These are phyloP conservation scores for Apaloderma vittatum DNA, from an alignment of 2,113 vertebrate genomes.

Conservation along the genomic window DNA sequence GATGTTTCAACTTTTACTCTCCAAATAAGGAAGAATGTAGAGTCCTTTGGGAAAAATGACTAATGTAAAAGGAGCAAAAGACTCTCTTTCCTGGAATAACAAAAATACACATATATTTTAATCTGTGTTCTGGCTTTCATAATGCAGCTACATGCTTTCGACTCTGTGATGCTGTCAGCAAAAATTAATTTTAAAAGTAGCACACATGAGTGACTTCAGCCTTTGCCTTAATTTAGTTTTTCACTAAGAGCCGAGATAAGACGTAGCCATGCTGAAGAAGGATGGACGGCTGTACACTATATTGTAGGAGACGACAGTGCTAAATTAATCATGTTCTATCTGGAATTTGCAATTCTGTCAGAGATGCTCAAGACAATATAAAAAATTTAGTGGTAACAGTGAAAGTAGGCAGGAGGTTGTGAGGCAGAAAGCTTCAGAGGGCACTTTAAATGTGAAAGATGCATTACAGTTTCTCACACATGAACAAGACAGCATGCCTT, in stretches of 20 bases:
- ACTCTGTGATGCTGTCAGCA: constrained; percentile 71
- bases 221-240: constrained; percentile 79
- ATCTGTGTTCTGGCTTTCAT: constrained; percentile 68
- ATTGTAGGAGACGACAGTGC: constrained; percentile 73
- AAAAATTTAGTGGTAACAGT: constrained; percentile 92
- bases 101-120: constrained; percentile 75
- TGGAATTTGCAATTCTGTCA: constrained; percentile 96
- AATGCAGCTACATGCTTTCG: constrained; percentile 67
- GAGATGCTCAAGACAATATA: constrained; percentile 92
- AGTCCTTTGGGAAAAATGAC: constrained; percentile 60
- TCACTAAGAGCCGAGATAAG: constrained; percentile 72
- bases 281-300: constrained; percentile 71
- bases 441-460: constrained; percentile 84
- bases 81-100: constrained; percentile 64
- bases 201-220: constrained; percentile 61
- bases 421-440: constrained; percentile 83
- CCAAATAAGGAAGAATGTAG: constrained; percentile 68
- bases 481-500: constrained; percentile 74
- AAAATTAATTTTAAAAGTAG: constrained; percentile 81
- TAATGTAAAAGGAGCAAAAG: constrained; percentile 65
- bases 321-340: constrained; percentile 98
- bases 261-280: constrained; percentile 58
- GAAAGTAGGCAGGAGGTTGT: constrained; percentile 84
- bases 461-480: constrained; percentile 79
- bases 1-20: constrained; percentile 31